Base-by-base conservation (phyloP, 1,140 invertebrate species). In the Stratiolaelaps scimitus region DNA sequence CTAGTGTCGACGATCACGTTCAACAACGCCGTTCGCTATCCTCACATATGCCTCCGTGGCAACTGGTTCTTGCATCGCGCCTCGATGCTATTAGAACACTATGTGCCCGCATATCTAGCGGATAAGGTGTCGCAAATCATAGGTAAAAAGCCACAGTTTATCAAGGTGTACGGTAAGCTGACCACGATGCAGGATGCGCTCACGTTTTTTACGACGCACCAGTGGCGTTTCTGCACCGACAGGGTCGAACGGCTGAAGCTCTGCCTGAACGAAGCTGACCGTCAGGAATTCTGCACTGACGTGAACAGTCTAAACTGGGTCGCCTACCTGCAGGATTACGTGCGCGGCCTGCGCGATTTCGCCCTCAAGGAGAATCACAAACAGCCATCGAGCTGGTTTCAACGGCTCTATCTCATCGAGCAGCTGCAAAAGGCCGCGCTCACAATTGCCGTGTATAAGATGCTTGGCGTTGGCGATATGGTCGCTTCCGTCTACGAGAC, bases 51-150 rank as follows among this genome's bases (percentile, higher is more conserved):
- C 46, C 26, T 66, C 1, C 43, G 46, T n/a, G 45, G 46, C 20
- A 66, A 66, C 30, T 46, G 46, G 65, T 53, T 30, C 7, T 10
- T 45, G 34, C 26, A 44, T 46, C 30, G 20, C 43, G 1, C 20
- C 19, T 46, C 43, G 19, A 66, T 46, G 65, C 19, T 66, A 19
- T 46, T 60, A 15, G 17, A 60, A 34, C 53, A 60, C 23, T 60
- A 29, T 26, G 26, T 60, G 26, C 53, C 53, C 15, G 53, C 53
- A 26, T 60, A 20, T 26, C 4, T 60, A 15, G 23, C 15, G 20
- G 53, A 60, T 10, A 15, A 26, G 4, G 23, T 60, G 4, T 26
- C 1, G 1, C 15, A n/a, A 23, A 17, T 60, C 6, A 17, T 60
- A 6, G 53, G 53, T 17, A 60, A 60, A 10, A 2, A 15, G 23